These are phyloP conservation scores for Enteromius viviparus DNA, from an alignment of 2,797 vertebrate species.

Conservation along the genomic window DNA sequence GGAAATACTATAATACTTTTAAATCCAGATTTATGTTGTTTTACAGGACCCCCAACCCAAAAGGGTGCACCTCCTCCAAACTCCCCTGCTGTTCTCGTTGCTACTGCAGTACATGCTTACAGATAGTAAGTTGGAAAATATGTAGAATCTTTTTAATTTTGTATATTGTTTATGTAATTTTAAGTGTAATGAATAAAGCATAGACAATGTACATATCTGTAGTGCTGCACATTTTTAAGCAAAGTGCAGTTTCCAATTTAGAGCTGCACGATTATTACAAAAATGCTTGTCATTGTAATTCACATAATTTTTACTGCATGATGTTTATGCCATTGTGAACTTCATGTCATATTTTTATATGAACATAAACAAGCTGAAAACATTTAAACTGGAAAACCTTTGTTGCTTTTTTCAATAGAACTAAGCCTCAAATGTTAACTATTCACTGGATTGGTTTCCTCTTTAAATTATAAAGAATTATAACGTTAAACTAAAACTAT, in stretches of 20 bases:
- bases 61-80: constrained; percentile 72
- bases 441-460: too few relatives aligned
- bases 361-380: too few relatives aligned
- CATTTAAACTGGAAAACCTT: too few relatives aligned
- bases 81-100: constrained; percentile 80
- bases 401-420: too few relatives aligned
- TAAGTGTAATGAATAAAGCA: background rate
- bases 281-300: too few relatives aligned
- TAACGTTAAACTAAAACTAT: too few relatives aligned
- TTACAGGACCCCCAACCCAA: constrained; percentile 67
- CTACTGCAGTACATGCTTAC: constrained; percentile 87
- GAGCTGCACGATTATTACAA: too few relatives aligned
- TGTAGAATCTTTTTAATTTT: background rate
- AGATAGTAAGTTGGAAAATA: constrained; percentile 84
- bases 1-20: background rate
- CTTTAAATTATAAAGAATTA: too few relatives aligned
- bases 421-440: too few relatives aligned
- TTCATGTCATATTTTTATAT: too few relatives aligned
- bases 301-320: too few relatives aligned
- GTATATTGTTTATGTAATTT: background rate
- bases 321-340: too few relatives aligned
- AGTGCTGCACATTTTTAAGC: background rate
- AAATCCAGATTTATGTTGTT: constrained; percentile 8
- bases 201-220: background rate
- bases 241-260: background rate